Percentiles rank a stretch among this genome's conserved stretches.
Evolutionary conservation across 2,888 invertebrate genomes (phyloP).

Genomic region (Bhutanitis thaidina): DNA sequence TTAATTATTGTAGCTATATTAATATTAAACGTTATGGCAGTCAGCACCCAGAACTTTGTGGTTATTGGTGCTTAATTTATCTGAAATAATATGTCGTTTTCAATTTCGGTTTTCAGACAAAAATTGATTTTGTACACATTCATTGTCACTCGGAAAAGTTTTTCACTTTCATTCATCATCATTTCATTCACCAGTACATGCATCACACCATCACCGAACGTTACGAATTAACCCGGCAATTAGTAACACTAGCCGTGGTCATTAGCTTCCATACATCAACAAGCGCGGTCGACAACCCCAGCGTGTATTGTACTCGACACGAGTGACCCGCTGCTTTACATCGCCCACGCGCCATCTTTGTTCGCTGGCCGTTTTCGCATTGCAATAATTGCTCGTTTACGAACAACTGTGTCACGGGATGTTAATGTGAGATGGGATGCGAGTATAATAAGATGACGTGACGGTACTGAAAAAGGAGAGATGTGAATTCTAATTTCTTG

Average conservation of each 20-base stretch:
- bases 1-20: too few species aligned
- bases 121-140: too few species aligned
- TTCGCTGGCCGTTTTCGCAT: neutral
- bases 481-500: neutral
- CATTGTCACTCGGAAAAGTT: too few species aligned
- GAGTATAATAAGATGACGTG: neutral
- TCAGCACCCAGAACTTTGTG: too few species aligned
- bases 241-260: constrained; percentile 23
- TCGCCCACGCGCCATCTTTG: constrained; percentile 41
- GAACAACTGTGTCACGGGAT: neutral
- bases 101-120: too few species aligned
- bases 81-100: too few species aligned
- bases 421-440: neutral
- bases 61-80: too few species aligned
- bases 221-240: constrained; percentile 6
- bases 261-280: constrained; percentile 27
- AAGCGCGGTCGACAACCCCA: constrained; percentile 32
- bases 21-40: too few species aligned
- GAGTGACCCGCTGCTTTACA: constrained; percentile 46
- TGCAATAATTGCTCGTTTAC: neutral
- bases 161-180: too few species aligned
- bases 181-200: neutral
- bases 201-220: constrained; percentile 2
- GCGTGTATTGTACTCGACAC: constrained; percentile 34
- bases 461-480: neutral